phyloP scores from a whole-genome alignment of 2,797 vertebrate species.

The Lacerta viridis region DNA sequence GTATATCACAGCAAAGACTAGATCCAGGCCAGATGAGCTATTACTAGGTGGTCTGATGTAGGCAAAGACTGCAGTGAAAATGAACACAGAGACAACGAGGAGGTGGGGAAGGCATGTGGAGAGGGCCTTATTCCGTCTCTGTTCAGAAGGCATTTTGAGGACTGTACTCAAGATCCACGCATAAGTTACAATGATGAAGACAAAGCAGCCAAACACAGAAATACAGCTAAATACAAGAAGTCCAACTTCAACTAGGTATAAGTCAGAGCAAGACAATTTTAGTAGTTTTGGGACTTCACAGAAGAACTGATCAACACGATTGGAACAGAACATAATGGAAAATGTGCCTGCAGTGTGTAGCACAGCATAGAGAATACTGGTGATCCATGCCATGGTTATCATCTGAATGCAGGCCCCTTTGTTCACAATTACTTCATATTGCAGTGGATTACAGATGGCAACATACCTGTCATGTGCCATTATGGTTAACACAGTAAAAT shows the following conservation, averaged over 20 bases:
- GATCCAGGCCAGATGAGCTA: neutral
- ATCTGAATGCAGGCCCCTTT: neutral
- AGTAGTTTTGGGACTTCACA: neutral
- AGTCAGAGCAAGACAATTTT: neutral
- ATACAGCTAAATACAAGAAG: neutral
- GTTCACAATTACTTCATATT: neutral
- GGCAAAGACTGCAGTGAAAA: neutral
- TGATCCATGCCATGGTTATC: neutral
- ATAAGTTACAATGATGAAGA: neutral
- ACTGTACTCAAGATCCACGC: neutral
- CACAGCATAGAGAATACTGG: neutral
- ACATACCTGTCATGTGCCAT: neutral
- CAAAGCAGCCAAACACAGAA: neutral
- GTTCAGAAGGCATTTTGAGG: neutral
- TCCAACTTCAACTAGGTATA: neutral
- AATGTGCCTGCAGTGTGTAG: conserved; percentile 4
- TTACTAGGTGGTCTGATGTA: neutral
- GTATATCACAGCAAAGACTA: neutral
- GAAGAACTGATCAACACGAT: conserved; percentile 2
- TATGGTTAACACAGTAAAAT: neutral
- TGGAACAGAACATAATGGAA: conserved; percentile 16
- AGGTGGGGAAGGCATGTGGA: conserved; percentile 28
- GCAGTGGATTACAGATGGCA: neutral
- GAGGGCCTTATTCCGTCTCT: neutral
- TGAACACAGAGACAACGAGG: neutral